Evolutionary conservation across 2,797 vertebrate genomes (phyloP).

Genomic region (Menidia menidia): DNA sequence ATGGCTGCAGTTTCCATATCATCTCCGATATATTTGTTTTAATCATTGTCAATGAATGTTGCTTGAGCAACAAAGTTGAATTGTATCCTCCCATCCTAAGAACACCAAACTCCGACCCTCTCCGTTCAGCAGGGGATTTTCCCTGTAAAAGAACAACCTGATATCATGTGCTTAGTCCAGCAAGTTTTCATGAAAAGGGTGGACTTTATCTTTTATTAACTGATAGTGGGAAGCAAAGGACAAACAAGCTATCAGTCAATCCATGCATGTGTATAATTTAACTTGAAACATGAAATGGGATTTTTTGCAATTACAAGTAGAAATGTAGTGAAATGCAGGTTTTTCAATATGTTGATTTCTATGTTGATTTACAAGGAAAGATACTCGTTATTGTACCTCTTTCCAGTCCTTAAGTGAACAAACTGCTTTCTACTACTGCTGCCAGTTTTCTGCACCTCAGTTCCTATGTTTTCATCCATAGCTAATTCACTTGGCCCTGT

Average conservation of each 20-base stretch:
- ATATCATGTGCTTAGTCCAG: slow-evolving; percentile 34
- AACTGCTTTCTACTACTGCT: too few species aligned
- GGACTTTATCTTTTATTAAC: slow-evolving; percentile 33
- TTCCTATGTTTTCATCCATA: too few species aligned
- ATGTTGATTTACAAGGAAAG: too few species aligned
- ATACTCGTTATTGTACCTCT: too few species aligned
- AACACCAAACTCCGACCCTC: slow-evolving; percentile 37
- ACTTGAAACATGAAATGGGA: background rate
- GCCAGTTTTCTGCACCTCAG: too few species aligned
- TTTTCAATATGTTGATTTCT: background rate
- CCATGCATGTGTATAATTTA: background rate
- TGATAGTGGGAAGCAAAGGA: background rate
- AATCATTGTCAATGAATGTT: background rate
- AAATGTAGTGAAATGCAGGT: too few species aligned
- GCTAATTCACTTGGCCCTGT: too few species aligned
- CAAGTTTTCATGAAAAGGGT: slow-evolving; percentile 27
- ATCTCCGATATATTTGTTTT: slow-evolving; percentile 9
- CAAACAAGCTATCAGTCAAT: background rate
- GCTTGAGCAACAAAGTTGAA: background rate
- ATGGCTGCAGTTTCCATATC: background rate
- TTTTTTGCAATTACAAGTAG: too few species aligned
- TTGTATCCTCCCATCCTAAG: slow-evolving; percentile 23
- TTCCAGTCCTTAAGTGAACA: too few species aligned
- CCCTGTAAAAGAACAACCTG: slow-evolving; percentile 23
- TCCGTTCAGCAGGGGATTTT: slow-evolving; percentile 27